Evolutionary conservation across 1,140 invertebrate species (phyloP).

Genomic region (Euglossa dilemma): DNA sequence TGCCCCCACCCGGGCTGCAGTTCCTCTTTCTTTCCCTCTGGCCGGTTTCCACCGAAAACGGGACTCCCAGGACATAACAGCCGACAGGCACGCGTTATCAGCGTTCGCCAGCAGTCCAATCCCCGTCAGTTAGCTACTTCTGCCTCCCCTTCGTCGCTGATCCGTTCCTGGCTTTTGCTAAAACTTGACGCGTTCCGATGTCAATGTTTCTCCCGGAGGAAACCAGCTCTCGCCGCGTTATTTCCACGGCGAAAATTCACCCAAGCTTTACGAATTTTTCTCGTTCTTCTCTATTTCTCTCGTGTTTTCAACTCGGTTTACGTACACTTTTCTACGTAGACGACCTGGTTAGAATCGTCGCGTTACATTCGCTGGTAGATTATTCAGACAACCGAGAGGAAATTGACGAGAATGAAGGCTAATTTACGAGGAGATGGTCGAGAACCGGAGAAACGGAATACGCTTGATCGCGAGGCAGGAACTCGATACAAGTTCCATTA

Average conservation of each 20-base stretch:
- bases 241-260: too few relatives aligned
- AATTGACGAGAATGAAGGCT: too few relatives aligned
- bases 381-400: too few relatives aligned
- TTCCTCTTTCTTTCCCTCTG: conserved; percentile 49
- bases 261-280: too few relatives aligned
- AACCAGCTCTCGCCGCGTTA: too few relatives aligned
- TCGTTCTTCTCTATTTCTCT: too few relatives aligned
- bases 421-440: too few relatives aligned
- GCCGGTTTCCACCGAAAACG: conserved; percentile 70
- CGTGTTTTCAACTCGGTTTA: too few relatives aligned
- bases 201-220: conserved; percentile 51
- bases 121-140: conserved; percentile 41
- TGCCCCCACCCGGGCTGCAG: conserved; percentile 61
- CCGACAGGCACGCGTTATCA: conserved; percentile 80
- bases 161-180: conserved; percentile 70
- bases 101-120: conserved; percentile 75
- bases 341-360: too few relatives aligned
- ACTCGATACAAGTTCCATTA: background rate
- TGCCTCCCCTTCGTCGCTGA: conserved; percentile 63
- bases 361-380: too few relatives aligned
- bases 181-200: conserved; percentile 67
- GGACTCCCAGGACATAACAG: conserved; percentile 77
- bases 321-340: too few relatives aligned
- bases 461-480: background rate
- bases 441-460: background rate